Conservation (phyloP, 2,797 vertebrate species). For the Muraenolepis orangiensis region DNA sequence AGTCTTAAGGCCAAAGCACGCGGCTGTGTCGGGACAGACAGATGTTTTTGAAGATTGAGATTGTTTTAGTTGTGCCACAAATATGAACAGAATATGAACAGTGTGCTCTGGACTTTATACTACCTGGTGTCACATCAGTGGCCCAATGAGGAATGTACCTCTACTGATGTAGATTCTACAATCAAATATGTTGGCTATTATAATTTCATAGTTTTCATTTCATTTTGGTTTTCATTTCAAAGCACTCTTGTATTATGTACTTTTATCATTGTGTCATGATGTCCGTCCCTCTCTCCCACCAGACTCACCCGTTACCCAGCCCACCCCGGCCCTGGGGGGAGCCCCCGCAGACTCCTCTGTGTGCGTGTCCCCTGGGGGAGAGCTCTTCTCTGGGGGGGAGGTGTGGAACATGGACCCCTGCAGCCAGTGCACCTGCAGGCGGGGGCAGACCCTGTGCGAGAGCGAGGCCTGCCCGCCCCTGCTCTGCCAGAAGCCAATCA, state of each 20-base stretch:
- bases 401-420: slow-evolving; percentile 90
- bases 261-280: neutral
- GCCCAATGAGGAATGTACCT: neutral
- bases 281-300: neutral
- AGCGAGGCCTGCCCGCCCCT: slow-evolving; percentile 87
- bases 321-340: slow-evolving; percentile 79
- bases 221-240: neutral
- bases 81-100: neutral
- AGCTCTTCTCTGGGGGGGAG: slow-evolving; percentile 86
- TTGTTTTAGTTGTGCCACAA: neutral
- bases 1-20: neutral
- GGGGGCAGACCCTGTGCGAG: slow-evolving; percentile 84
- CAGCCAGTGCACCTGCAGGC: slow-evolving; percentile 86
- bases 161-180: no score
- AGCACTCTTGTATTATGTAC: neutral
- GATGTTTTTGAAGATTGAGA: neutral
- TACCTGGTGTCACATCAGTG: neutral
- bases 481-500: slow-evolving; percentile 83
- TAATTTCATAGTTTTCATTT: neutral
- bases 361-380: slow-evolving; percentile 84
- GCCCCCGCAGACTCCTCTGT: slow-evolving; percentile 67
- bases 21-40: neutral
- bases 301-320: slow-evolving; percentile 74
- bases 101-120: neutral
- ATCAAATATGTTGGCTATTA: neutral